Percentiles rank a stretch among this genome's conserved stretches.
Evolutionary conservation across 2,113 vertebrate genomes (phyloP).

Genomic region (Centropus bengalensis): DNA sequence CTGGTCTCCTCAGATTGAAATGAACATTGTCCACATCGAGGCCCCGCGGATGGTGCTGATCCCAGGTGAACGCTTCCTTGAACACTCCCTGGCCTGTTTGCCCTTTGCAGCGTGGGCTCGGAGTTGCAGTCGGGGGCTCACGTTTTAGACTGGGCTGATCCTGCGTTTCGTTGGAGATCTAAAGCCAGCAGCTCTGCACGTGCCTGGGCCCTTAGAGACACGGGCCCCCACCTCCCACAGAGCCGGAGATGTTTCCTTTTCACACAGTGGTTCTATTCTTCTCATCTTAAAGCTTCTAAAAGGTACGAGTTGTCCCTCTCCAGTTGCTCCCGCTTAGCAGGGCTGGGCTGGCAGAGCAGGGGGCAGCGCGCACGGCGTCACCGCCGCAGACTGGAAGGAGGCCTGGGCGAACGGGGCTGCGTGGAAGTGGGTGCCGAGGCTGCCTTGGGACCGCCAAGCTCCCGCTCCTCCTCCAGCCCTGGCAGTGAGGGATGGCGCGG

Average conservation of each 20-base stretch:
- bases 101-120: background rate
- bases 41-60: background rate
- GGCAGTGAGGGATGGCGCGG: slow-evolving; percentile 15
- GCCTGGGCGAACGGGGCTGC: background rate
- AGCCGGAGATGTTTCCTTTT: background rate
- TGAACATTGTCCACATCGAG: slow-evolving; percentile 42
- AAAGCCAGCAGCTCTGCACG: background rate
- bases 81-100: background rate
- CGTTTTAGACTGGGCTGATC: background rate
- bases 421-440: background rate
- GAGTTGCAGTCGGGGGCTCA: background rate
- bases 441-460: background rate
- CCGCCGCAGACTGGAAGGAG: background rate
- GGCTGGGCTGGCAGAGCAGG: background rate
- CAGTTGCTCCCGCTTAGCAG: background rate
- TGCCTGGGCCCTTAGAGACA: background rate
- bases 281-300: background rate
- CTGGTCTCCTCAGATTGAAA: background rate
- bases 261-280: background rate
- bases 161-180: background rate
- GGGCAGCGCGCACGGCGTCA: background rate
- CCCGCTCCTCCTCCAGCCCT: background rate
- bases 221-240: background rate
- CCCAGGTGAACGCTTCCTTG: slow-evolving; percentile 4
- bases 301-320: background rate